Base-by-base conservation (phyloP, 2,797 vertebrate genomes). In the Protonibea diacanthus region DNA sequence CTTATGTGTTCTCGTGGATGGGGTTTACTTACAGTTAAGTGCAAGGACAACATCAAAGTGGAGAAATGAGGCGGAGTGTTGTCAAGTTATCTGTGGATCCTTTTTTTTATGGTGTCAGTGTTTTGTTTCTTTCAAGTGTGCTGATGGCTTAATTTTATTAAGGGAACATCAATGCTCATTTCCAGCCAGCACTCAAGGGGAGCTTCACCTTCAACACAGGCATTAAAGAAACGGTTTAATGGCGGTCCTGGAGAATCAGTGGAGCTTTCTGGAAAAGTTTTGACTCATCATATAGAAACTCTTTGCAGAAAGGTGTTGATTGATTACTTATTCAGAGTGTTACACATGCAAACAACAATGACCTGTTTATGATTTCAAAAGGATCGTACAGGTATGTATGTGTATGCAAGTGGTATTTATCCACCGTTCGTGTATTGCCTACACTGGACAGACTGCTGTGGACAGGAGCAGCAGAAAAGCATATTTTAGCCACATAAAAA, bases 101-200 rank as follows among this genome's bases (percentile, higher is more conserved):
- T 38, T 13, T 55, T 71, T 49, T 61, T 23, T 78, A 63, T 72
- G n/a, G 38, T 56, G 56, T 79, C 61, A 55, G 62, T 61, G 66
- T 69, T 38, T 38, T 81, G 69, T 73, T 84, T 84, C 63, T 82
- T 78, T 79, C 62, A 73, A 68, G 66, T 74, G 56, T 64, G 71
- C 74, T 74, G 69, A 70, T 78, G 76, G 73, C 56, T 80, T 87
- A 60, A 81, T 86, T 82, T 76, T 57, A 73, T 74, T 73, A 74
- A 42, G 61, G 64, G 53, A 75, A 77, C 67, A 81, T 86, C 63
- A 18, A 71, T 78, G 82, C 80, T 82, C 84, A 88, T 78, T 69
- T 74, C 52, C 61, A 56, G 74, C 64, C 82, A 80, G 72, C 48
- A 64, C 76, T 86, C 63, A 79, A 86, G 63, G 81, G 67, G 69